These are phyloP conservation scores for Hypselothyrea guttata DNA, from an alignment of 2,888 invertebrate genomes.

Conservation along the genomic window DNA sequence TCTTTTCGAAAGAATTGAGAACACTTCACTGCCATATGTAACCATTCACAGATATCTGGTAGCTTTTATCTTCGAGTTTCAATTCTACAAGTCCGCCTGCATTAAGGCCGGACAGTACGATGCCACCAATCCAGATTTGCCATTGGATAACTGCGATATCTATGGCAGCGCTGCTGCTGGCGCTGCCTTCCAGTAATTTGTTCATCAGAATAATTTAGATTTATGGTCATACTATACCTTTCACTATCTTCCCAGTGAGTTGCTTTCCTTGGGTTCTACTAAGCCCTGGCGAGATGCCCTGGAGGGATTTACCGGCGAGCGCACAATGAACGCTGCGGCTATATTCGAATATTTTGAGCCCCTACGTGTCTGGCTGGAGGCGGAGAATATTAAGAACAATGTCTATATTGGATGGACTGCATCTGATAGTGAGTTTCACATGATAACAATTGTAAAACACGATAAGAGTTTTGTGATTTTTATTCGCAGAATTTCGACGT, in stretches of 20 bases:
- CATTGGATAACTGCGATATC: slow-evolving; percentile 93
- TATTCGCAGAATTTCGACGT: too few relatives aligned
- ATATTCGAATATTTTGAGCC: slow-evolving; percentile 92
- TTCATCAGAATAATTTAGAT: background rate
- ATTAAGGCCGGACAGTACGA: slow-evolving; percentile 91
- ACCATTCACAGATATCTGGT: slow-evolving; percentile 88
- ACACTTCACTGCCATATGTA: too few relatives aligned
- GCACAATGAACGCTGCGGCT: slow-evolving; percentile 89
- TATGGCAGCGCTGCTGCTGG: slow-evolving; percentile 91
- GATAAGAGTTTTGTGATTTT: too few relatives aligned
- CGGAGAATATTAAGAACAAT: slow-evolving; percentile 88
- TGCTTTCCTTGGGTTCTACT: slow-evolving; percentile 88
- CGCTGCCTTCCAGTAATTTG: slow-evolving; percentile 85
- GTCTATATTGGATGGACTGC: slow-evolving; percentile 86
- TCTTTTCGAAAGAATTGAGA: too few relatives aligned
- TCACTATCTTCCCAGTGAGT: slow-evolving; percentile 83
- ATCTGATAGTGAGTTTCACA: slow-evolving; percentile 76
- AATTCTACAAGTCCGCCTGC: slow-evolving; percentile 89
- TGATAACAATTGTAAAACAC: too few relatives aligned
- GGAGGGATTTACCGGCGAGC: slow-evolving; percentile 89
- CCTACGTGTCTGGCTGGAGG: slow-evolving; percentile 88
- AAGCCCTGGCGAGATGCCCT: slow-evolving; percentile 93
- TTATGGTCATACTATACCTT: too few relatives aligned
- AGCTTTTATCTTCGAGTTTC: slow-evolving; percentile 90
- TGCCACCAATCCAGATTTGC: slow-evolving; percentile 86